A percentile compares a stretch with the other conserved stretches of the same genome.
phyloP scores from a whole-genome alignment of 2,888 invertebrate genomes.

The Sicus ferrugineus region DNA sequence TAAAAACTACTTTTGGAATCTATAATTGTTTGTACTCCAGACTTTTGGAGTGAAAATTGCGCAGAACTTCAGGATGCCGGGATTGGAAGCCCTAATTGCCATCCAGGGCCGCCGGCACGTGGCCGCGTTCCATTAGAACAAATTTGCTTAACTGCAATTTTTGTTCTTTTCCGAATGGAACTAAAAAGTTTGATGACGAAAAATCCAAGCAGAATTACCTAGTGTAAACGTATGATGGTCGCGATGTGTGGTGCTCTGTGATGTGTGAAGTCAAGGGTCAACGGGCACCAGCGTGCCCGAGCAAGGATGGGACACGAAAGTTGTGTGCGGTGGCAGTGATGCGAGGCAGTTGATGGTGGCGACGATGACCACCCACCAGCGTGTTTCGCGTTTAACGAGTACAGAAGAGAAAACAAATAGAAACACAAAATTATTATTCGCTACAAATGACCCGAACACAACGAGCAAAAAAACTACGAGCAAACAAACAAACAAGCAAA shows the following conservation, averaged over 20 bases:
- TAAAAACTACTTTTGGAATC: too few relatives aligned
- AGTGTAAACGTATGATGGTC: slow-evolving; percentile 19
- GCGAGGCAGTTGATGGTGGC: neutral
- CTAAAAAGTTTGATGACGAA: neutral
- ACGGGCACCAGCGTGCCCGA: slow-evolving; percentile 14
- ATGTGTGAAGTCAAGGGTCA: slow-evolving; percentile 1
- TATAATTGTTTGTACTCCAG: too few relatives aligned
- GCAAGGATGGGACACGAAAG: slow-evolving; percentile 10
- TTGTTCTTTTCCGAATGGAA: too few relatives aligned
- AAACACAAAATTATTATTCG: slow-evolving; percentile 24
- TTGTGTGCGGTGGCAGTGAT: neutral
- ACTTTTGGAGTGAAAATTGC: too few relatives aligned
- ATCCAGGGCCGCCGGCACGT: neutral
- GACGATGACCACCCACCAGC: neutral
- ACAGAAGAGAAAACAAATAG: slow-evolving; percentile 22
- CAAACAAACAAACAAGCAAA: slow-evolving; percentile 11
- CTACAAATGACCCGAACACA: slow-evolving; percentile 19
- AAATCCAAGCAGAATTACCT: slow-evolving; percentile 23
- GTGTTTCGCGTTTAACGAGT: slow-evolving; percentile 13
- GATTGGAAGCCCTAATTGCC: too few relatives aligned
- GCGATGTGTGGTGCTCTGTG: slow-evolving; percentile 24
- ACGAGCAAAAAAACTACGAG: slow-evolving; percentile 14
- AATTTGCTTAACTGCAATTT: neutral
- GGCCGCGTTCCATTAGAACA: neutral
- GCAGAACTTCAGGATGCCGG: slow-evolving; percentile 11